Percentiles rank a stretch among this genome's conserved stretches.
These are phyloP conservation scores for Muntiacus reevesi DNA, from an alignment of 2,113 vertebrate genomes.

Conservation along the genomic window DNA sequence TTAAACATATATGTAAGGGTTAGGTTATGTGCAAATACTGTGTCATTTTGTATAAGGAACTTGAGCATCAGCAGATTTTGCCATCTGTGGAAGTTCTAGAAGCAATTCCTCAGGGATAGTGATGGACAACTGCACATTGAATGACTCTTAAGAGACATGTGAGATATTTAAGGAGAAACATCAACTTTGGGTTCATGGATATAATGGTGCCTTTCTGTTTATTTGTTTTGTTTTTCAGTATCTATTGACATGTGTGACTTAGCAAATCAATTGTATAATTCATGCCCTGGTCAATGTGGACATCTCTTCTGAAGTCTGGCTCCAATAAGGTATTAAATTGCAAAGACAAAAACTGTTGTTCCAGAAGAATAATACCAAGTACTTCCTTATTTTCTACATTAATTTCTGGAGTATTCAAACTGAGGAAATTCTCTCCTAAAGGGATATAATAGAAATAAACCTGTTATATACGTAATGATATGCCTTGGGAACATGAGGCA, in stretches of 20 bases:
- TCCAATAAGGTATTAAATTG: not conserved
- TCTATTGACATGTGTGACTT: not conserved
- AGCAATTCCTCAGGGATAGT: not conserved
- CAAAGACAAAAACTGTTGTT: not conserved
- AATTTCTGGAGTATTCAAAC: not conserved
- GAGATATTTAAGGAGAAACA: not conserved
- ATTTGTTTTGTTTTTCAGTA: not conserved
- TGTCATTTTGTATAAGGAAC: not conserved
- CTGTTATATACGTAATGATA: not conserved
- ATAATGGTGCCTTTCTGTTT: not conserved
- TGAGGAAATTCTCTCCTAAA: not conserved
- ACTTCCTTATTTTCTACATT: not conserved
- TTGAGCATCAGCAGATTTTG: not conserved
- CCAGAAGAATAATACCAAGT: not conserved
- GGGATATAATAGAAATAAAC: not conserved
- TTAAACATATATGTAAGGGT: not conserved
- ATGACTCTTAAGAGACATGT: not conserved
- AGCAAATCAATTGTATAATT: not conserved
- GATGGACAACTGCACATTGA: not conserved
- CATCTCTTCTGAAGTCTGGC: not conserved
- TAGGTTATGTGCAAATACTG: not conserved
- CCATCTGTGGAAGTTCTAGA: not conserved
- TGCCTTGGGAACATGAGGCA: not conserved
- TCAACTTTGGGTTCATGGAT: not conserved
- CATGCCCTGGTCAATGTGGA: not conserved